A percentile compares a stretch with the other conserved stretches of the same genome.
Conservation (phyloP, 2,113 vertebrate species). For the Tychaedon coryphoeus region DNA sequence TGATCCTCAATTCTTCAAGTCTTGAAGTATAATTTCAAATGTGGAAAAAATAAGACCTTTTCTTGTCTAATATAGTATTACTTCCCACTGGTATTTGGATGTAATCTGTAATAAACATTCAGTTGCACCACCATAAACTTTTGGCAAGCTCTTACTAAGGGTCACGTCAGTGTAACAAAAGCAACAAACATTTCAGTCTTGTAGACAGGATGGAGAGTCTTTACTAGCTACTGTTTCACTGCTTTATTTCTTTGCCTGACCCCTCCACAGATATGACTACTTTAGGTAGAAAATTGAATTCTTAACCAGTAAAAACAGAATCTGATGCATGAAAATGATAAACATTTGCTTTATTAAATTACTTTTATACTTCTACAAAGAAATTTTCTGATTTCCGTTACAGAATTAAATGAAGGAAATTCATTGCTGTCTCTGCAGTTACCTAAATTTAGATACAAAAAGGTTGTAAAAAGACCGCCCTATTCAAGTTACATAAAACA, state of each 20-base stretch:
- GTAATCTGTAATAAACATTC: neutral
- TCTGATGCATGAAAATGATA: slow-evolving; percentile 29
- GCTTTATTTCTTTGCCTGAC: neutral
- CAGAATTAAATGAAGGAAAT: slow-evolving; percentile 46
- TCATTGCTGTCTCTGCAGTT: slow-evolving; percentile 43
- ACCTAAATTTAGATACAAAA: slow-evolving; percentile 62
- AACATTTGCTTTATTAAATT: slow-evolving; percentile 73
- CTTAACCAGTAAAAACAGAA: neutral
- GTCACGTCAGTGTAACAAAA: neutral
- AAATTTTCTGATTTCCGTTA: slow-evolving; percentile 17
- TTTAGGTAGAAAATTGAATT: neutral
- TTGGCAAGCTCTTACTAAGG: neutral
- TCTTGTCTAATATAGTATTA: neutral
- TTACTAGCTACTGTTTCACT: neutral
- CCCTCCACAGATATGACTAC: neutral
- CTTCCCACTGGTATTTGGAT: neutral
- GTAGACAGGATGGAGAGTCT: neutral
- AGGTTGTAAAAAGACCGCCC: slow-evolving; percentile 18
- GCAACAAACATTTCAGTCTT: neutral
- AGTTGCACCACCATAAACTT: neutral
- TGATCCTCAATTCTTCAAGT: neutral
- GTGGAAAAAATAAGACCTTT: neutral
- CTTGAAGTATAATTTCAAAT: neutral
- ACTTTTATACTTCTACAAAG: slow-evolving; percentile 57
- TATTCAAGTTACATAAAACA: slow-evolving; percentile 43